phyloP scores from a whole-genome alignment of 2,888 invertebrate genomes.

The Leucoptera coffeella region DNA sequence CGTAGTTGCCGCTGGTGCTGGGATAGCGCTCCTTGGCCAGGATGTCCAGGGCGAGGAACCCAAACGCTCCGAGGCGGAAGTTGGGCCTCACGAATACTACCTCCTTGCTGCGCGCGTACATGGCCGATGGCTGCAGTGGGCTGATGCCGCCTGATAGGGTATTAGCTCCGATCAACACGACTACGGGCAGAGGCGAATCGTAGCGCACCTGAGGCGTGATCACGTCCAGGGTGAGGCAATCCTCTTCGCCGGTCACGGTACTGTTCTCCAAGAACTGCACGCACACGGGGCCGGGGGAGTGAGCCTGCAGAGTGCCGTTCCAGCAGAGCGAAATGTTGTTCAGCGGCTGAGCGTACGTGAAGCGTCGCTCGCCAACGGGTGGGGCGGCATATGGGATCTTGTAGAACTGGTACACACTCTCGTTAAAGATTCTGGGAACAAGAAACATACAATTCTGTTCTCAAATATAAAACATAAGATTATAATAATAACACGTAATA shows the following conservation, averaged over 20 bases:
- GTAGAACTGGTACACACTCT: slow-evolving; percentile 72
- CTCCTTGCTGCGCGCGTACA: slow-evolving; percentile 69
- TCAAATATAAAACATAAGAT: neutral
- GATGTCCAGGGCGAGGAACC: slow-evolving; percentile 72
- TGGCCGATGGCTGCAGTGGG: slow-evolving; percentile 67
- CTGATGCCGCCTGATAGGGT: slow-evolving; percentile 73
- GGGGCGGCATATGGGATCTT: slow-evolving; percentile 78
- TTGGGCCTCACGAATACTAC: slow-evolving; percentile 84
- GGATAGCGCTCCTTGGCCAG: slow-evolving; percentile 66
- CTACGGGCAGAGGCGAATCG: slow-evolving; percentile 72
- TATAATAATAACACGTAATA: too few species aligned
- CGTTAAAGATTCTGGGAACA: slow-evolving; percentile 58
- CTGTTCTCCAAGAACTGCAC: slow-evolving; percentile 65
- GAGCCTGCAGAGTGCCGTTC: slow-evolving; percentile 66
- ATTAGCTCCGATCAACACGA: slow-evolving; percentile 76
- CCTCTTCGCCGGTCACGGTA: slow-evolving; percentile 64
- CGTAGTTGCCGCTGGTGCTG: slow-evolving; percentile 79
- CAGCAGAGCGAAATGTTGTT: slow-evolving; percentile 68
- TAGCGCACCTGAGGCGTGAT: slow-evolving; percentile 77
- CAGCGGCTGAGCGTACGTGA: slow-evolving; percentile 63
- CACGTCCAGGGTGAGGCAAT: slow-evolving; percentile 78
- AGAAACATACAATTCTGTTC: slow-evolving; percentile 7
- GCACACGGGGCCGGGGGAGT: slow-evolving; percentile 62
- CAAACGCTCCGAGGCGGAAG: slow-evolving; percentile 72
- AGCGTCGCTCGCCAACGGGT: slow-evolving; percentile 62